Evolutionary conservation across 2,113 vertebrate genomes (phyloP), one percentile per base, ranked within the genome.

Genomic region (Ardeotis arabs): DNA sequence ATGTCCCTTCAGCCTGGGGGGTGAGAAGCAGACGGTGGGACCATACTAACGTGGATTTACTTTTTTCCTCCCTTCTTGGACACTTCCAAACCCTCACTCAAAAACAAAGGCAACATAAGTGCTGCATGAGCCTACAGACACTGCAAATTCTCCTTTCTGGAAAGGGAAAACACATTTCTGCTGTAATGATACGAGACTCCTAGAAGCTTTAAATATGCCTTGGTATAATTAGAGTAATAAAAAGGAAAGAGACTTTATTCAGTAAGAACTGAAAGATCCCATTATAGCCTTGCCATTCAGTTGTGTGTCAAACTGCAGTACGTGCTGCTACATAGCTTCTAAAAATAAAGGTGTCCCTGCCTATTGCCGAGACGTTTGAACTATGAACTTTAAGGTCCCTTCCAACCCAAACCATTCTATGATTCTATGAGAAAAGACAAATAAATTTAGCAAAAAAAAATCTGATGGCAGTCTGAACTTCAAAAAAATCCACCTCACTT

Each of bases 251-350:
- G 59, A 37, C 9, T 60, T 76, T 66, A 29, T 28, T 80, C n/a
- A 70, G 50, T 24, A 87, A 79, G 73, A 94, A 87, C 80, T 53
- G 84, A 93, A 89, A 93, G 77, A 78, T 87, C 66, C 62, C 74
- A 69, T 91, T 94, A 76, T 31, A 86, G 79, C 68, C 64, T 67
- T 92, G 79, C 73, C 47, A 68, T 74, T 83, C 47, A 73, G 63
- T 16, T 85, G 82, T 50, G 87, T 74, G 29, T 93, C 81, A 93
- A 6, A n/a, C 50, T 39, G 41, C 50, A 76, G 18, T 52, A 77
- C 68, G 25, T 9, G 72, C 79, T 75, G 62, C 68, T 87, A 73
- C 27, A 60, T 1, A 68, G 53, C 17, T 74, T 37, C 86, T 79
- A 91, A 94, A 97, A 95, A 81, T 60, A 44, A 44, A 44, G 41